Evolutionary conservation across 2,113 vertebrate species (phyloP).

Genomic region (Bufo gargarizans): DNA sequence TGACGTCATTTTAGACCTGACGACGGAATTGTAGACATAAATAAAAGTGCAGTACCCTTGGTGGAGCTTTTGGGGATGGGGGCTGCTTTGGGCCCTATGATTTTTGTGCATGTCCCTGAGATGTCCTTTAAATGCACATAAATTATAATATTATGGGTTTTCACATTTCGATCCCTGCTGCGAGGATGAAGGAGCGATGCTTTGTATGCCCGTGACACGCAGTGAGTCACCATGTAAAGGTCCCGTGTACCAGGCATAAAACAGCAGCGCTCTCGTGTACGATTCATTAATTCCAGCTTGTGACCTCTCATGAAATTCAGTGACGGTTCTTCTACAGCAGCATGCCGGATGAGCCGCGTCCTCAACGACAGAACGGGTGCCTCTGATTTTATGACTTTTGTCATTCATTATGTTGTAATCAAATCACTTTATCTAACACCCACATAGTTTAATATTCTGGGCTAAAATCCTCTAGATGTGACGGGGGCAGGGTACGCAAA

Average conservation of each 20-base stretch:
- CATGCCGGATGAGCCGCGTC: not conserved
- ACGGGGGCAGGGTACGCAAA: not conserved
- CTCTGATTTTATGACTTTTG: not conserved
- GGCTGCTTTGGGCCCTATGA: too few species aligned
- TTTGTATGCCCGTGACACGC: not conserved
- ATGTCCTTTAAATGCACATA: too few species aligned
- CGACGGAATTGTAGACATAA: too few species aligned
- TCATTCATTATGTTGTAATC: not conserved
- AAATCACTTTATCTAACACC: not conserved
- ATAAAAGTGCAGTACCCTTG: too few species aligned
- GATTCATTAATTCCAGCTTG: constrained; percentile 22
- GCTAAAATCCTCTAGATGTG: not conserved
- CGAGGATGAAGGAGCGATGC: not conserved
- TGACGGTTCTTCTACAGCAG: not conserved
- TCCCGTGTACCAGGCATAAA: not conserved
- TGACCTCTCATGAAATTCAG: constrained; percentile 9
- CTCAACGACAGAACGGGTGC: not conserved
- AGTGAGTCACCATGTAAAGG: constrained; percentile 27
- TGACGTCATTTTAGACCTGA: too few species aligned
- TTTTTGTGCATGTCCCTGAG: too few species aligned
- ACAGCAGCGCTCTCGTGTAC: not conserved
- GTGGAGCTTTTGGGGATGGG: too few species aligned
- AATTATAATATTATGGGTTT: too few species aligned
- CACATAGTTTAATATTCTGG: not conserved
- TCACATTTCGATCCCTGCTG: too few species aligned